Evolutionary conservation across 2,888 invertebrate species (phyloP), one percentile per base, ranked within the genome.

Genomic region (Heteromurus nitidus): DNA sequence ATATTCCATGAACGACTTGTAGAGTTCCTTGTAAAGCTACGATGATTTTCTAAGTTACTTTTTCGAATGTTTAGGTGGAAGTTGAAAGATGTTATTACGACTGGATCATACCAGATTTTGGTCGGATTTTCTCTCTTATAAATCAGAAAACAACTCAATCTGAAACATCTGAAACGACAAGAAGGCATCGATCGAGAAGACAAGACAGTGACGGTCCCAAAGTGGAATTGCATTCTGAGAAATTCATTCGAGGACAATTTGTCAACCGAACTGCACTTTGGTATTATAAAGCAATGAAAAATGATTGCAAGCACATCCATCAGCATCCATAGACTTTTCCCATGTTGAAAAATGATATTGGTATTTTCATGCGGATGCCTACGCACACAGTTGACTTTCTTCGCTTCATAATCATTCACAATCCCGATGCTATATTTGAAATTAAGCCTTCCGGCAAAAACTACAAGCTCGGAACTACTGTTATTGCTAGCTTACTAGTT

Each of bases 171-270:
- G 26, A 36, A 11, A 18, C n/a, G 44, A 13, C 44, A 9, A 44
- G 13, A n/a, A n/a, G 9, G 11, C n/a, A 36, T 13, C 36, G 13
- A 2, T 22, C 20, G 13, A 22, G 53, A 22, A 53, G 53, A 20
- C 13, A 36, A 13, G 7, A 3, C 20, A 18, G 9, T 24, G 31
- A 50, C 1, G 16, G 1, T 11, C 50, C 79, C 1, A 36, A 79
- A 16, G 20, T 44, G 9, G 72, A 65, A 53, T n/a, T 79, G 5
- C 16, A 70, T 5, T 79, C 79, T 20, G 79, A 65, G 11, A 50
- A 47, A 16, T 79, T 79, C 20, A 65, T 72, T 1, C 70, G 79
- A 28, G 79, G 79, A 5, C 79, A 79, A 55, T 31, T 64, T 9
- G 79, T 79, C 22, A 22, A 65, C 3, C 26, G 58, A 13, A 79